Evolutionary conservation across 2,797 vertebrate genomes (phyloP).

Genomic region (Fundulus diaphanus): DNA sequence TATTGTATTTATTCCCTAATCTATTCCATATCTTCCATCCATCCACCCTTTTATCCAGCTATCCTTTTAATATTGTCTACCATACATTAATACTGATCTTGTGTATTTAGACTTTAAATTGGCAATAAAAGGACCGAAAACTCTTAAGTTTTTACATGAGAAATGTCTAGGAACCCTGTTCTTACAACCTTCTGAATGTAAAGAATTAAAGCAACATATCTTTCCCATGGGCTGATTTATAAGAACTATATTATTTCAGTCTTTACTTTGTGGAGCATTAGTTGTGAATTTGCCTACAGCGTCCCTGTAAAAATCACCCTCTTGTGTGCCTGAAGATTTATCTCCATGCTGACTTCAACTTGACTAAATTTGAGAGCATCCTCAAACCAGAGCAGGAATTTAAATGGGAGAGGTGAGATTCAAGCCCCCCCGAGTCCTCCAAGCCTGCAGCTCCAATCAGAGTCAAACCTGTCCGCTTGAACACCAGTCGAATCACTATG

Average conservation of each 20-base stretch:
- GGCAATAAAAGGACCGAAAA: too few species aligned
- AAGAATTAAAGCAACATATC: too few species aligned
- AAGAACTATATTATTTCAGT: background rate
- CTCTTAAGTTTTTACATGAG: too few species aligned
- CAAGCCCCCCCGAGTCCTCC: constrained; percentile 16
- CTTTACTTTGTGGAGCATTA: background rate
- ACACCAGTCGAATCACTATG: constrained; percentile 47
- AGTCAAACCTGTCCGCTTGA: constrained; percentile 23
- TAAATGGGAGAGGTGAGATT: constrained; percentile 33
- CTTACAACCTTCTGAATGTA: too few species aligned
- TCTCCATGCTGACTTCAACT: constrained; percentile 17
- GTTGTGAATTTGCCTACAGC: background rate
- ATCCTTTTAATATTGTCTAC: too few species aligned
- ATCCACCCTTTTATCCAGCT: too few species aligned
- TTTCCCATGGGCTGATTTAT: too few species aligned
- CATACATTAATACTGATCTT: too few species aligned
- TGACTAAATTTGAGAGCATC: constrained; percentile 28
- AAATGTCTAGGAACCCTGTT: too few species aligned
- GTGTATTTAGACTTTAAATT: too few species aligned
- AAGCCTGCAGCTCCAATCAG: constrained; percentile 16
- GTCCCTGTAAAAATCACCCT: background rate
- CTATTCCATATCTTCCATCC: too few species aligned
- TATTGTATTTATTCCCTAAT: too few species aligned
- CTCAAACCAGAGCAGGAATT: constrained; percentile 24
- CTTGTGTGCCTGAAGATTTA: background rate